These are phyloP conservation scores for Drosophila hydei DNA, from an alignment of 1,140 invertebrate genomes.

Conservation along the genomic window DNA sequence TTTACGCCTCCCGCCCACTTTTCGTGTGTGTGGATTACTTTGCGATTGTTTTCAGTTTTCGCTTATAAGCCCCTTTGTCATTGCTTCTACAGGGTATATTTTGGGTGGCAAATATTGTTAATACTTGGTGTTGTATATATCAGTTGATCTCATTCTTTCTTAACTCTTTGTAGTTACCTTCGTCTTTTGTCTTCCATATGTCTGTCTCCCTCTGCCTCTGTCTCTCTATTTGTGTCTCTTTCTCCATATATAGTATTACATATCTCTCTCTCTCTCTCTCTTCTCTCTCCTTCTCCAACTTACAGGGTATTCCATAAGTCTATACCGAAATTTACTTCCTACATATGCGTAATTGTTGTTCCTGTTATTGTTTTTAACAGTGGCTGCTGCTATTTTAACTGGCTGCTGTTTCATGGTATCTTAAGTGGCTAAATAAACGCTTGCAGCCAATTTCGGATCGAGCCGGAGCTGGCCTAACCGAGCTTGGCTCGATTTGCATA, in stretches of 20 bases:
- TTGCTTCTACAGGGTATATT: conserved; percentile 1
- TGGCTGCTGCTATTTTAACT: conserved; percentile 9
- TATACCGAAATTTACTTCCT: background rate
- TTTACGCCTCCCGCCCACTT: conserved; percentile 18
- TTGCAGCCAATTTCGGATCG: conserved; percentile 59
- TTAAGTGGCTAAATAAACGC: conserved; percentile 63
- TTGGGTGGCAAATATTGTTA: background rate
- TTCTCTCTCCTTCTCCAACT: background rate
- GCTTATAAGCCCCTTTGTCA: background rate
- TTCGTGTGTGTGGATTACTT: conserved; percentile 13
- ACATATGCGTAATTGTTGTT: conserved; percentile 25
- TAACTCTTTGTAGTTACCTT: no score
- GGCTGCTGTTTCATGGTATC: conserved; percentile 29
- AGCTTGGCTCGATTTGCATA: conserved; percentile 55
- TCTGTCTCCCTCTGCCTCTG: background rate
- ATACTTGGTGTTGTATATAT: background rate
- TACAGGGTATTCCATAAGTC: conserved; percentile 17
- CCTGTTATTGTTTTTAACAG: conserved; percentile 18
- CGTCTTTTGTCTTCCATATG: no score
- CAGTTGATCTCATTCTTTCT: no score
- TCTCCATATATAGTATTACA: no score
- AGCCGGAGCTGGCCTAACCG: conserved; percentile 11
- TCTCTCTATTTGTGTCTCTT: background rate
- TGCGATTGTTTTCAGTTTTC: conserved; percentile 18
- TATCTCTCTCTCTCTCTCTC: background rate